A percentile compares a stretch with the other conserved stretches of the same genome.
phyloP scores from a whole-genome alignment of 2,797 vertebrate species.

The Pogoniulus pusillus region DNA sequence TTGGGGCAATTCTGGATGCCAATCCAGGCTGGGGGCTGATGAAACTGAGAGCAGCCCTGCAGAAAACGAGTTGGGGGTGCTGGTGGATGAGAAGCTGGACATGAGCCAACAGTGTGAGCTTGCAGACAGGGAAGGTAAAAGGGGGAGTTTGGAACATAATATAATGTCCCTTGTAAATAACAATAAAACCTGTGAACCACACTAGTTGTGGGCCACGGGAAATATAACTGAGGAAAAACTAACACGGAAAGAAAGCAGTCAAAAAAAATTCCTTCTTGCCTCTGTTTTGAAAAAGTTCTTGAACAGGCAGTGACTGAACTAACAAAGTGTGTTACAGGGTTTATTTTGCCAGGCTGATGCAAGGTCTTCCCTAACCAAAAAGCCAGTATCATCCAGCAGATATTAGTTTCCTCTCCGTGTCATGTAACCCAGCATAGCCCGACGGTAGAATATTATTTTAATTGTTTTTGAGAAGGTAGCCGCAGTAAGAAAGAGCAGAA shows the following conservation, averaged over 20 bases:
- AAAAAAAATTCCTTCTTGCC: background rate
- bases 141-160: background rate
- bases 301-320: background rate
- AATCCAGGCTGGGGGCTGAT: no score
- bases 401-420: background rate
- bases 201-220: background rate
- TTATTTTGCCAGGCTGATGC: background rate
- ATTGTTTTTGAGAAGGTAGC: background rate
- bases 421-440: background rate
- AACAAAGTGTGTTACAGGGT: background rate
- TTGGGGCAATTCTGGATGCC: no score
- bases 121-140: background rate
- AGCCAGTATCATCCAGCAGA: background rate
- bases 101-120: no score
- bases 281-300: background rate
- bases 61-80: no score
- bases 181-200: background rate
- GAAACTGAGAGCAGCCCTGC: no score
- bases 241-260: background rate
- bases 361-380: slow-evolving; percentile 8
- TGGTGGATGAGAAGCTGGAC: no score
- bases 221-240: background rate
- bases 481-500: background rate
- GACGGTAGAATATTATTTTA: background rate
- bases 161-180: background rate